A percentile compares a stretch with the other conserved stretches of the same genome.
Conservation (phyloP, 2,888 invertebrate species). For the Ceraclea dissimilis region DNA sequence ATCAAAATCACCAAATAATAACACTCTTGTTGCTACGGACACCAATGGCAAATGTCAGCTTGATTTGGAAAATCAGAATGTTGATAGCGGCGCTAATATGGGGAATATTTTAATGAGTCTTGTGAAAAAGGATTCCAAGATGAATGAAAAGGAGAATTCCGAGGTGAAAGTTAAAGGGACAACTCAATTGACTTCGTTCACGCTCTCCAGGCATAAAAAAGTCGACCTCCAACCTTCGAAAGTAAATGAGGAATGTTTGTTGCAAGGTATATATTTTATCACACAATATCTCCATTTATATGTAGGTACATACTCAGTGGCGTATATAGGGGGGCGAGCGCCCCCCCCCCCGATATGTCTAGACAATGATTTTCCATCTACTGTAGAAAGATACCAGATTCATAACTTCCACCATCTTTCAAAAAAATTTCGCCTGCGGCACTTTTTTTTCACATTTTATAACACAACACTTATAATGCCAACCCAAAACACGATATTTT, state of each 20-base stretch:
- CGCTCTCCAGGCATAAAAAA: conserved; percentile 53
- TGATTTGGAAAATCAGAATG: background rate
- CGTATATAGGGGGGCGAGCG: too few species aligned
- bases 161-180: conserved; percentile 43
- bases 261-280: conserved; percentile 17
- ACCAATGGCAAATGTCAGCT: background rate
- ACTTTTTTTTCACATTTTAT: too few species aligned
- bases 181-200: conserved; percentile 48
- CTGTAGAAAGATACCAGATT: too few species aligned
- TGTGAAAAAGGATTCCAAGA: conserved; percentile 28
- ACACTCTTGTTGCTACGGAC: background rate
- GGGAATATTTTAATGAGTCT: conserved; percentile 26
- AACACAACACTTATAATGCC: too few species aligned
- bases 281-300: background rate
- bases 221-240: conserved; percentile 50
- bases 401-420: too few species aligned
- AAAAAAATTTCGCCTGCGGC: too few species aligned
- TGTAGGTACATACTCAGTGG: too few species aligned
- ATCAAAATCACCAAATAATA: conserved; percentile 6
- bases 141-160: conserved; percentile 30
- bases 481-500: too few species aligned
- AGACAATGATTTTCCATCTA: too few species aligned
- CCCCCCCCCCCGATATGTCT: too few species aligned
- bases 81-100: conserved; percentile 5
- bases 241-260: conserved; percentile 28